These are phyloP conservation scores for Anas platyrhynchos DNA, from an alignment of 2,113 vertebrate genomes.

Conservation along the genomic window DNA sequence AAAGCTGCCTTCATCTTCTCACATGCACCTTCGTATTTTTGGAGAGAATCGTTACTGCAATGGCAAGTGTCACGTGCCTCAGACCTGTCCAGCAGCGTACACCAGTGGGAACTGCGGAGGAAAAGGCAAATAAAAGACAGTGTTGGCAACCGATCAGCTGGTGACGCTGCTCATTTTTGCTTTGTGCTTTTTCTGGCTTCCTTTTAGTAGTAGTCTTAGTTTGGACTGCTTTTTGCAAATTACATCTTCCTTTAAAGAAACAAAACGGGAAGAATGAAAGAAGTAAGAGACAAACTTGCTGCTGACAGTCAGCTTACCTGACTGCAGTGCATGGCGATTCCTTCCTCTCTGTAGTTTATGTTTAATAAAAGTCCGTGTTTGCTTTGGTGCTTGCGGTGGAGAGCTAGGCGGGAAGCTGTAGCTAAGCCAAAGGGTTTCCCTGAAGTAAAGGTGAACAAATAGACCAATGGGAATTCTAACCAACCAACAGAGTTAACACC, in stretches of 20 bases:
- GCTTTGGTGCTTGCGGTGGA: not conserved
- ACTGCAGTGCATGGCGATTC: not conserved
- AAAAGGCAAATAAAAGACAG: not conserved
- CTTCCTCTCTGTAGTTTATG: not conserved
- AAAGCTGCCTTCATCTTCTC: not conserved
- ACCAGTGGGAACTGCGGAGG: rapidly evolving
- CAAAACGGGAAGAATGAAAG: not conserved
- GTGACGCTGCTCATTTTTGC: not conserved
- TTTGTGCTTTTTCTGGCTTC: not conserved
- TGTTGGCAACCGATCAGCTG: not conserved
- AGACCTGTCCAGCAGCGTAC: not conserved
- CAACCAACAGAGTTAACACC: not conserved
- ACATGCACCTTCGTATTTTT: rapidly evolving
- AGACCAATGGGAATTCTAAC: not conserved
- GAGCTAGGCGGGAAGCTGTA: not conserved
- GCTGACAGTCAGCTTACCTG: not conserved
- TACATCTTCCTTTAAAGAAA: not conserved
- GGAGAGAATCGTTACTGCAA: not conserved
- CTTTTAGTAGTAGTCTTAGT: not conserved
- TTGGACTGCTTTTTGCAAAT: not conserved
- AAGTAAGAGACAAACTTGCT: not conserved
- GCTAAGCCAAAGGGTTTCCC: not conserved
- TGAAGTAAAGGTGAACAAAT: not conserved
- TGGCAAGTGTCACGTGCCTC: rapidly evolving
- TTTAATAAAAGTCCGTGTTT: not conserved